Percentiles rank a stretch among this genome's conserved stretches.
These are phyloP conservation scores for Bujurquina vittata DNA, from an alignment of 2,113 vertebrate species.

Conservation along the genomic window DNA sequence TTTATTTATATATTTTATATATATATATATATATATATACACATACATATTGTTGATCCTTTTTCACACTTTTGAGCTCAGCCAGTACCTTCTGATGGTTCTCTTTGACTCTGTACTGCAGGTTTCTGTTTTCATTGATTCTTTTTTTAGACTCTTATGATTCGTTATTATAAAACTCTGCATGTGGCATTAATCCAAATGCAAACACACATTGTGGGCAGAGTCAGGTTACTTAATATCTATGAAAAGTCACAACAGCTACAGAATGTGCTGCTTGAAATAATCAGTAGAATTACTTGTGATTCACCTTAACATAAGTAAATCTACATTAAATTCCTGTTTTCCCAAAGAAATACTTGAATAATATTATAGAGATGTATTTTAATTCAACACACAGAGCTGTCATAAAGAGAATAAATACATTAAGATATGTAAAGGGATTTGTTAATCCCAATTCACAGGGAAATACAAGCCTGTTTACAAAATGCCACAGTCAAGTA, in stretches of 20 bases:
- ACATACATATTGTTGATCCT: not conserved
- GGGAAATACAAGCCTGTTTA: constrained; percentile 7
- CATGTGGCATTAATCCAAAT: not conserved
- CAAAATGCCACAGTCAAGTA: constrained; percentile 12
- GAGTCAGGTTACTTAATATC: not conserved
- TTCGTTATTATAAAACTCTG: not conserved
- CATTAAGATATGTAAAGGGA: not conserved
- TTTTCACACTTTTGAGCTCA: not conserved
- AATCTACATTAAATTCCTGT: not conserved
- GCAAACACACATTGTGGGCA: not conserved
- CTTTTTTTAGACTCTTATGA: not conserved
- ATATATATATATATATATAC: too few relatives aligned
- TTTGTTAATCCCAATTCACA: constrained; percentile 1
- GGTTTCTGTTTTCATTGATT: not conserved
- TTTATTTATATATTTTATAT: too few relatives aligned
- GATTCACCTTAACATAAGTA: not conserved
- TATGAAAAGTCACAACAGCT: not conserved
- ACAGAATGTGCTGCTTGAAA: not conserved
- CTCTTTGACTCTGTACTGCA: not conserved
- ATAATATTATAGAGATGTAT: not conserved
- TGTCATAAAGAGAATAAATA: constrained; percentile 14
- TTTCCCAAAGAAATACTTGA: not conserved
- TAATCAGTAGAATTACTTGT: not conserved
- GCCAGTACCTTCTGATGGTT: not conserved
- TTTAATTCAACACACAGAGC: constrained; percentile 33